Base-by-base conservation (phyloP, 2,797 vertebrate species). In the Aplochiton taeniatus region DNA sequence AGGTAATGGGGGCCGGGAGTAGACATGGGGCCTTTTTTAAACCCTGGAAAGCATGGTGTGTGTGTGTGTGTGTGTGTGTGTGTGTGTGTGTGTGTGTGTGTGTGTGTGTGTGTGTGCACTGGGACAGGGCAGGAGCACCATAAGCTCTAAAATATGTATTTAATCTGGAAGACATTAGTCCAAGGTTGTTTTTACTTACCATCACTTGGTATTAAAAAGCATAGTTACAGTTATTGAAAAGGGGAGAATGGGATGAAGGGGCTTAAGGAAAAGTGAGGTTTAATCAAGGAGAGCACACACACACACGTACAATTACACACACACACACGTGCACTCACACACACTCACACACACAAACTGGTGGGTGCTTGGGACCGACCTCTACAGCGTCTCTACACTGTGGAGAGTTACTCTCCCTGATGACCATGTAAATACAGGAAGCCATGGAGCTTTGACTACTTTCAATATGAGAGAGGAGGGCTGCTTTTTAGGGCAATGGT, bases 331-430 rank as follows among this genome's bases (percentile, higher is more conserved):
- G 9, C 46, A 48, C 46, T 3, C 46, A 48, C 46, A 14, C 46
- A 48, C 46, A 48, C 46, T 3, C 13, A 14, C 13, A 48, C 46
- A 48, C 31, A 31, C 31, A 31, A 2, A 31, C 10, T 54, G 14
- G 52, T 11, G 18, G 52, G 18, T 31, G 2, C 55, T 43, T 42
- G 41, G 55, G 31, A 13, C 8, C 8, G 43, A 41, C 55, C 52
- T 16, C 11, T 41, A 57, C 8, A 31, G 74, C 61, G 84, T 82
- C 75, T 63, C 66, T 74, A 63, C 70, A 74, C 77, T 77, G 50
- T 51, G 57, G 67, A 76, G 75, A 74, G 85, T 78, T 65, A 87
- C 75, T 90, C 59, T 81, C 65, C 76, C 72, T 86, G 73, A 89
- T 88, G 81, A 88, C 54, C 68, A 50, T 68, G 65, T 73, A 85